Conservation (phyloP, 2,113 vertebrate species). For the Labeo rohita region DNA sequence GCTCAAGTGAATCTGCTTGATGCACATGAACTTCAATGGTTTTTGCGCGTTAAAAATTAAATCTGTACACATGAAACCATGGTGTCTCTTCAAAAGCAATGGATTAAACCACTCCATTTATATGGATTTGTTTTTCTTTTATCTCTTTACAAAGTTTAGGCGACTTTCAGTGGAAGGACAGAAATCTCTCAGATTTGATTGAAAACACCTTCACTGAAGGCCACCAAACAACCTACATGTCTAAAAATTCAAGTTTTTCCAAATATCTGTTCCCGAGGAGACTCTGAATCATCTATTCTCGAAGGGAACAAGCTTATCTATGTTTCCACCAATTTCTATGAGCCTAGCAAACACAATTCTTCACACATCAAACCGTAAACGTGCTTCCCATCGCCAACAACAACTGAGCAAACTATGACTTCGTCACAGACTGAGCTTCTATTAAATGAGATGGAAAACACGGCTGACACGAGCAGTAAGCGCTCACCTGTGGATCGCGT, state of each 20-base stretch:
- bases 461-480: not conserved
- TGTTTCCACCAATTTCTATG: not conserved
- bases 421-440: not conserved
- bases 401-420: not conserved
- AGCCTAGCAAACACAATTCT: not conserved
- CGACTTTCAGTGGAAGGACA: too few relatives aligned
- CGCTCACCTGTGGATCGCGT: constrained; percentile 86
- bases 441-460: not conserved
- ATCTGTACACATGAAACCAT: too few relatives aligned
- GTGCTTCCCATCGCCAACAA: not conserved
- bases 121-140: too few relatives aligned
- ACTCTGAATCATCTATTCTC: not conserved
- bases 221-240: too few relatives aligned
- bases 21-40: too few relatives aligned
- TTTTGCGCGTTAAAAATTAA: too few relatives aligned
- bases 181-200: too few relatives aligned
- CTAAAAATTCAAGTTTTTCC: not conserved
- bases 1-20: too few relatives aligned
- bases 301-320: not conserved
- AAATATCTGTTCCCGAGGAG: not conserved
- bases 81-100: too few relatives aligned
- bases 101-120: too few relatives aligned
- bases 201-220: too few relatives aligned
- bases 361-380: not conserved
- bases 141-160: too few relatives aligned